Evolutionary conservation across 2,888 invertebrate genomes (phyloP).

Genomic region (Drosophila kanekoi): DNA sequence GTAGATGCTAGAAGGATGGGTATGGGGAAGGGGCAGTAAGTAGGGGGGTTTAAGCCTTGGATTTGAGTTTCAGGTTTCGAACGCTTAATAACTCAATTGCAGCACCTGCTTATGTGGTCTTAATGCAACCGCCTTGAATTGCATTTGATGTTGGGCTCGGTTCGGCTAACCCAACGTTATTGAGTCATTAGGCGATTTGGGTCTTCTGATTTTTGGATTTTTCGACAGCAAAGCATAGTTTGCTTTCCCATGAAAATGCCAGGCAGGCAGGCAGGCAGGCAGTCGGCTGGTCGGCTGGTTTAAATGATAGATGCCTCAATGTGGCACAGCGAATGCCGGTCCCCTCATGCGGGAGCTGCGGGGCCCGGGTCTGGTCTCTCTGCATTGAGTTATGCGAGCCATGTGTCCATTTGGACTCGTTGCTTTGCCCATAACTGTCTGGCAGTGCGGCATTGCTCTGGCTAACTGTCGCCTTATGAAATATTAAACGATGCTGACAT

Average conservation of each 20-base stretch:
- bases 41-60: background rate
- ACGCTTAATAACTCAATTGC: slow-evolving; percentile 33
- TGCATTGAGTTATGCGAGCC: slow-evolving; percentile 53
- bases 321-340: slow-evolving; percentile 1
- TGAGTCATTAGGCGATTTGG: slow-evolving; percentile 16
- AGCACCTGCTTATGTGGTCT: slow-evolving; percentile 12
- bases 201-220: slow-evolving; percentile 11
- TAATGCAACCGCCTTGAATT: slow-evolving; percentile 1
- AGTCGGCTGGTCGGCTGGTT: slow-evolving; percentile 1
- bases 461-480: slow-evolving; percentile 65
- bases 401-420: slow-evolving; percentile 43
- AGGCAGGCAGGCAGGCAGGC: slow-evolving; percentile 2
- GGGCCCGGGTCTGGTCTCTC: too few relatives aligned
- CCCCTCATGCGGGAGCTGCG: too few relatives aligned
- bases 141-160: slow-evolving; percentile 6
- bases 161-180: background rate
- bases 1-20: too few relatives aligned
- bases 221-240: slow-evolving; percentile 21
- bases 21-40: background rate
- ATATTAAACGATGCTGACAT: slow-evolving; percentile 69
- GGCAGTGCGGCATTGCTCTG: slow-evolving; percentile 34
- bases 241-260: slow-evolving; percentile 55
- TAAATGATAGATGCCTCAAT: slow-evolving; percentile 28
- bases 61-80: background rate
- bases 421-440: slow-evolving; percentile 52